Evolutionary conservation across 2,797 vertebrate species (phyloP).

Genomic region (Oreonectes daqikongensis): DNA sequence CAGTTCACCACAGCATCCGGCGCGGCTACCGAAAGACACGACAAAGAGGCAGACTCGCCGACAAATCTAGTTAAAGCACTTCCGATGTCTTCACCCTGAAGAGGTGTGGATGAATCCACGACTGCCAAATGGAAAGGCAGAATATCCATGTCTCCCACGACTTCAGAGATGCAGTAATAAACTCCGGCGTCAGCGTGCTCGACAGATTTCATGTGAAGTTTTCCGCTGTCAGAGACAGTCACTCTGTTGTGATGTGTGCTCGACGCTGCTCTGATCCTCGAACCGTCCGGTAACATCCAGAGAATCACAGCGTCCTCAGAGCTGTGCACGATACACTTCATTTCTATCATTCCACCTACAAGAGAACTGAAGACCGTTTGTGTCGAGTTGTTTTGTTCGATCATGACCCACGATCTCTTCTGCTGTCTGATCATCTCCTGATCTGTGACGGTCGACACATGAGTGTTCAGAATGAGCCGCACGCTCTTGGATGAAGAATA

Average conservation of each 20-base stretch:
- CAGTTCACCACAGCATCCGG: constrained; percentile 83
- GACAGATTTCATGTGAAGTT: constrained; percentile 73
- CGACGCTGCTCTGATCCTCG: constrained; percentile 71
- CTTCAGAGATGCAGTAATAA: constrained; percentile 84
- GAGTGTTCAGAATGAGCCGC: constrained; percentile 79
- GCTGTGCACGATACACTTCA: constrained; percentile 81
- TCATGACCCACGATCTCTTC: constrained; percentile 85
- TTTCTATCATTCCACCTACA: constrained; percentile 73
- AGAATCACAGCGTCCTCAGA: constrained; percentile 77
- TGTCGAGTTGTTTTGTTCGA: constrained; percentile 72
- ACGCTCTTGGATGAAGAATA: constrained; percentile 81
- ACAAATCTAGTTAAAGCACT: constrained; percentile 70
- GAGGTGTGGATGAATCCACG: constrained; percentile 71
- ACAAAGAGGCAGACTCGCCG: constrained; percentile 78
- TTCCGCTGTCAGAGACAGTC: constrained; percentile 71
- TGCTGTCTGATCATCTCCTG: constrained; percentile 54
- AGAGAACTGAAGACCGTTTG: constrained; percentile 68
- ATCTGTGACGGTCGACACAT: constrained; percentile 71
- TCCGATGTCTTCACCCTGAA: constrained; percentile 65
- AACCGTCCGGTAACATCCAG: constrained; percentile 88
- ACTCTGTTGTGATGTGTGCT: constrained; percentile 70
- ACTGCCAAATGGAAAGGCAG: constrained; percentile 78
- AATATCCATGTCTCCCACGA: constrained; percentile 76
- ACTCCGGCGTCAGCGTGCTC: constrained; percentile 79
- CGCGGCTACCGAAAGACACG: constrained; percentile 76